Evolutionary conservation across 2,888 invertebrate species (phyloP), one percentile per base, ranked within the genome.

Genomic region (Scaeva pyrastri): DNA sequence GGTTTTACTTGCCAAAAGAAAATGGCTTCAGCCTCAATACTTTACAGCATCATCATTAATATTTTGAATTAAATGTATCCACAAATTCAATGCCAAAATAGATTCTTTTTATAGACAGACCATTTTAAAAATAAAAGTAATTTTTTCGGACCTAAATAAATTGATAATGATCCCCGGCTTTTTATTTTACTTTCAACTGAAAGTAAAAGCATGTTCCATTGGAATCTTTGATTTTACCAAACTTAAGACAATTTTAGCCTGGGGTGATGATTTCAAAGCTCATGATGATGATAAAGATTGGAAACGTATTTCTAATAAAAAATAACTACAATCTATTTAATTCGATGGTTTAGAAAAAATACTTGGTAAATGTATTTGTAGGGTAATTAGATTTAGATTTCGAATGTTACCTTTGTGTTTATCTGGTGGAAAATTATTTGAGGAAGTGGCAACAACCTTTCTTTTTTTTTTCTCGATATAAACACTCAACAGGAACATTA

Each of bases 171-270:
- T 58, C 58, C 39, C 19, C 58, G 58, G 39, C 19, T 50, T 73
- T 50, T 62, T 23, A 1, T 74, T 16, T 70, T n/a, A 58, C 58
- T 58, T 58, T 43, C 19, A 41, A 45, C 14, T 73, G 83, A 83
- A 83, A 83, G 83, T 83, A 83, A 83, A 83, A 83, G 83, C 68
- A 23, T 45, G 77, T 45, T 45, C 41, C 43, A 71, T 64, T 41
- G 12, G 48, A 31, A 55, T 45, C 48, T 19, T 48, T 19, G 48
- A 21, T 19, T 48, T 10, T 48, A 48, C 48, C 19, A 48, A 10
- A 19, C 19, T 19, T 10, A 19, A 48, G 10, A 19, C 19, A 48
- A 48, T 10, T 19, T 48, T 48, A 8, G 48, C 48, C 48, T 48
- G 8, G 11, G 48, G 48, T 48, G 16, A 48, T 48, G 48, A 19